phyloP scores from a whole-genome alignment of 2,113 vertebrate species.

The Strix aluco region DNA sequence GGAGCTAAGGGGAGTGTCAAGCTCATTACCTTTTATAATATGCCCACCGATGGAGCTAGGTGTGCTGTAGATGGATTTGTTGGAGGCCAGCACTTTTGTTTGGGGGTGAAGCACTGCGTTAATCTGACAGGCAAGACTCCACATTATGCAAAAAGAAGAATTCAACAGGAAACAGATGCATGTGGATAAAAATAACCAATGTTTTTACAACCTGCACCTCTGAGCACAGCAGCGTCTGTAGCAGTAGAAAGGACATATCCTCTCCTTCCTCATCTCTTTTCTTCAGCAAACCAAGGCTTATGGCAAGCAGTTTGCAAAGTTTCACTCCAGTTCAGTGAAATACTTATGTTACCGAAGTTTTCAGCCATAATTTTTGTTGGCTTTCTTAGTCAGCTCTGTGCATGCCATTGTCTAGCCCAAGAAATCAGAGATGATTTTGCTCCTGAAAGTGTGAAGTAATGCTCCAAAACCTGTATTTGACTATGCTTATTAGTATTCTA shows the following conservation, averaged over 20 bases:
- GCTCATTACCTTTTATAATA: conserved; percentile 51
- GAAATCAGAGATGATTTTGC: not conserved
- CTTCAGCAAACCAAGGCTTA: not conserved
- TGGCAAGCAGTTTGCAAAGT: not conserved
- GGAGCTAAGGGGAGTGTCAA: conserved; percentile 38
- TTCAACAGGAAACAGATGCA: conserved; percentile 30
- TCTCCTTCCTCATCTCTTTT: not conserved
- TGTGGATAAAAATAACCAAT: not conserved
- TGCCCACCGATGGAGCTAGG: conserved; percentile 50
- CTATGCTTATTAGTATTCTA: not conserved
- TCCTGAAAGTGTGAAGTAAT: not conserved
- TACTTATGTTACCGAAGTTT: not conserved
- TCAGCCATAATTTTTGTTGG: not conserved
- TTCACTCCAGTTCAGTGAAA: not conserved
- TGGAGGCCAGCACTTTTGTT: conserved; percentile 20
- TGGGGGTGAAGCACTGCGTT: not conserved
- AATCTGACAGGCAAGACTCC: conserved; percentile 37
- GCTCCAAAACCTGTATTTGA: not conserved
- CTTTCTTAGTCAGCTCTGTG: not conserved
- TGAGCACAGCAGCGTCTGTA: not conserved
- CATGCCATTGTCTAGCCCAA: not conserved
- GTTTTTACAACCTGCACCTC: not conserved
- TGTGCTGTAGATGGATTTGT: conserved; percentile 53
- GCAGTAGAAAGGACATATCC: not conserved
- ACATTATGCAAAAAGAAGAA: conserved; percentile 11